Conservation (phyloP, 2,113 vertebrate genomes). For the Nannobrachium achirus region DNA sequence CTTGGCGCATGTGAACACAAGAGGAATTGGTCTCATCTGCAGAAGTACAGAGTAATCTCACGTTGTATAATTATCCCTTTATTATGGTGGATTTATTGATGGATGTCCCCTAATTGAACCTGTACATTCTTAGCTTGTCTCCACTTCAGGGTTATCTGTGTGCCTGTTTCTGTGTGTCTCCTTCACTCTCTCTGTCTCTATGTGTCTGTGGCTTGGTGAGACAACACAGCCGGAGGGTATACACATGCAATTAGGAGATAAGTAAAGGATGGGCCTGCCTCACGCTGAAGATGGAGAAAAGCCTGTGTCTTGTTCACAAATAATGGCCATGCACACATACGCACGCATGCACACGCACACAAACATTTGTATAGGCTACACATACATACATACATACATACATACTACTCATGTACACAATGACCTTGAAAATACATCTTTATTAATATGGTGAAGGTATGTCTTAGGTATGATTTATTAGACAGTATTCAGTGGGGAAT, state of each 20-base stretch:
- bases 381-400: constrained; percentile 12
- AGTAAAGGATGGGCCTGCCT: constrained; percentile 44
- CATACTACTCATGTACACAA: not conserved
- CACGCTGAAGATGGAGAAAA: constrained; percentile 32
- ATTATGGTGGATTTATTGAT: constrained; percentile 1
- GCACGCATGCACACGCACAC: not conserved
- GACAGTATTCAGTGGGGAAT: no score
- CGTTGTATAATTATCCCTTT: constrained; percentile 1
- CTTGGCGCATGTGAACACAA: constrained; percentile 1
- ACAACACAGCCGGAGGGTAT: constrained; percentile 32
- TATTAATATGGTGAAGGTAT: not conserved
- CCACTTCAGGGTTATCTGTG: constrained; percentile 28
- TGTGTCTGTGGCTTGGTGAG: constrained; percentile 1
- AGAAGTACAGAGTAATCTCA: constrained; percentile 1
- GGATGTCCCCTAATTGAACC: constrained; percentile 46
- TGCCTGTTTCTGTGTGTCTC: constrained; percentile 15
- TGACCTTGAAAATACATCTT: not conserved
- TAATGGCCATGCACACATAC: constrained; percentile 17
- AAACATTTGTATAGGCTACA: not conserved
- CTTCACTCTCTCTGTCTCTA: no score
- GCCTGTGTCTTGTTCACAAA: constrained; percentile 24
- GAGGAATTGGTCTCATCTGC: not conserved
- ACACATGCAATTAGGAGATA: constrained; percentile 64
- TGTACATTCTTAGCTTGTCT: constrained; percentile 8
- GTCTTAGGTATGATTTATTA: no score